Evolutionary conservation across 2,888 invertebrate genomes (phyloP).

Genomic region (Diloba caeruleocephala): DNA sequence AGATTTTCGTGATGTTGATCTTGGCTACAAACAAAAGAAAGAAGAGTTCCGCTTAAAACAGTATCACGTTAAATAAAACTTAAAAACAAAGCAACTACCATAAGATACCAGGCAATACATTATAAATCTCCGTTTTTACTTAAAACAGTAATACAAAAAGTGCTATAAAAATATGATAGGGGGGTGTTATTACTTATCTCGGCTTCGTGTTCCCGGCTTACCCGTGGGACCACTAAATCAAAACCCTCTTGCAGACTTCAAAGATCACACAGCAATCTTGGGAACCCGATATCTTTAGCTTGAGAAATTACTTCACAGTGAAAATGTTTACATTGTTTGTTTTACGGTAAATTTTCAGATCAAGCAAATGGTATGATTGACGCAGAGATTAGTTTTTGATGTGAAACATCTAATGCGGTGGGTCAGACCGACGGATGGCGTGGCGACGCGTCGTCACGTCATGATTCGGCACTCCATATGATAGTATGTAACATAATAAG

Average conservation of each 20-base stretch:
- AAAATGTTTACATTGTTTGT: conserved; percentile 54
- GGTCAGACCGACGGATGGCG: too few relatives aligned
- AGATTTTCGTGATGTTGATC: too few relatives aligned
- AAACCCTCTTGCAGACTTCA: conserved; percentile 74
- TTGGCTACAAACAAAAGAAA: too few relatives aligned
- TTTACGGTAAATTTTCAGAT: conserved; percentile 30
- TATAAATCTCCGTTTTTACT: conserved; percentile 65
- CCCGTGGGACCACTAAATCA: conserved; percentile 73
- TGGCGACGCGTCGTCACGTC: too few relatives aligned
- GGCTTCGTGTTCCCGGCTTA: conserved; percentile 52
- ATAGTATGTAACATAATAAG: too few relatives aligned
- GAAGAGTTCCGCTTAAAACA: too few relatives aligned
- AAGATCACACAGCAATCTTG: conserved; percentile 75
- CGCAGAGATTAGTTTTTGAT: too few relatives aligned
- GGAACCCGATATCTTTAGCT: conserved; percentile 66
- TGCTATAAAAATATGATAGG: conserved; percentile 72
- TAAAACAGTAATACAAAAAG: conserved; percentile 67
- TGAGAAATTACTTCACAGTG: conserved; percentile 63
- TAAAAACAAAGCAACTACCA: conserved; percentile 10
- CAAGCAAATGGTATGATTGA: conserved; percentile 4
- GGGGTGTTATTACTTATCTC: conserved; percentile 71
- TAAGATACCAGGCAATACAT: conserved; percentile 46
- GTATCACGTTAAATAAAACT: conserved; percentile 5
- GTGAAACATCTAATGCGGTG: too few relatives aligned
- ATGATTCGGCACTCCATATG: too few relatives aligned